Conservation (phyloP, 2,888 invertebrate species). For the Boloria selene region DNA sequence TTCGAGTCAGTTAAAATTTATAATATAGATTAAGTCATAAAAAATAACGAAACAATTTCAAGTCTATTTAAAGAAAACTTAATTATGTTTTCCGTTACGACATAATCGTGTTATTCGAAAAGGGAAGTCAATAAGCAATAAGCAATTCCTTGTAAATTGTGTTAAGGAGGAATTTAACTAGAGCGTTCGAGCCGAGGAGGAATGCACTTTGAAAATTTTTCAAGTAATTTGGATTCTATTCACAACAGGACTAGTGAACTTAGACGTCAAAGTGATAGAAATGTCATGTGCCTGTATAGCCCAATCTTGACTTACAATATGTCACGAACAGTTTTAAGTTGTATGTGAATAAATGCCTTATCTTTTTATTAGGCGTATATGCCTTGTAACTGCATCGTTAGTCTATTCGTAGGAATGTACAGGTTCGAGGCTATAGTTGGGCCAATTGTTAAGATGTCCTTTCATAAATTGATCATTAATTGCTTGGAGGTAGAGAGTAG, state of each 20-base stretch:
- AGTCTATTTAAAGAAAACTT: conserved; percentile 19
- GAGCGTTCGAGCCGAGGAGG: conserved; percentile 47
- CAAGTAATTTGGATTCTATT: conserved; percentile 77
- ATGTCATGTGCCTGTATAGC: neutral
- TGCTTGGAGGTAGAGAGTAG: too few relatives aligned
- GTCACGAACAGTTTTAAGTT: too few relatives aligned
- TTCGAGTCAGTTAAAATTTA: too few relatives aligned
- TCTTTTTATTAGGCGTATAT: too few relatives aligned
- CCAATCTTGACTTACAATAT: too few relatives aligned
- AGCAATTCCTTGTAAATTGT: conserved; percentile 50
- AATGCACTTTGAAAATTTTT: conserved; percentile 65
- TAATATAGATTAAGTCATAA: neutral
- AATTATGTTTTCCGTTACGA: conserved; percentile 27
- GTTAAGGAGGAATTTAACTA: conserved; percentile 53
- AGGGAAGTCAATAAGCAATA: conserved; percentile 43
- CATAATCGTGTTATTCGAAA: conserved; percentile 33
- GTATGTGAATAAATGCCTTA: too few relatives aligned
- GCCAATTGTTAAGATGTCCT: too few relatives aligned
- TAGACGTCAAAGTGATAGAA: conserved; percentile 42
- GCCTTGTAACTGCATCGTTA: too few relatives aligned
- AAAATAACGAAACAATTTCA: conserved; percentile 5
- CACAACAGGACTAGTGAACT: conserved; percentile 59
- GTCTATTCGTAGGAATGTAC: too few relatives aligned
- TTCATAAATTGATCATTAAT: too few relatives aligned
- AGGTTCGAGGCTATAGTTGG: too few relatives aligned